Percentiles rank a stretch among this genome's conserved stretches.
phyloP scores from a whole-genome alignment of 2,797 vertebrate genomes.

The Arctocebus calabarensis region DNA sequence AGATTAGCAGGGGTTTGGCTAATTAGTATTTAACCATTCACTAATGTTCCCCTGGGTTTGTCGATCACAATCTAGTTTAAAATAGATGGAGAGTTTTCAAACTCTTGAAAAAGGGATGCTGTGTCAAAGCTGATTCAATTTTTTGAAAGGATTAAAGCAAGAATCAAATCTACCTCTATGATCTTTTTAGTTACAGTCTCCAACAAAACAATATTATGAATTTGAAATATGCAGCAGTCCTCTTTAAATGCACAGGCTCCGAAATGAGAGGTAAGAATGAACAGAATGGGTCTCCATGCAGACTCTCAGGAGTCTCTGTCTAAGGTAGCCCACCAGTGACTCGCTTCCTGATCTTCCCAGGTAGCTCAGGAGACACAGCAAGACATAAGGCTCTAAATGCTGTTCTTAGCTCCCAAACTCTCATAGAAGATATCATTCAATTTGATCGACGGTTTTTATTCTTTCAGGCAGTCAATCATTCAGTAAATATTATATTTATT shows the following conservation, averaged over 20 bases:
- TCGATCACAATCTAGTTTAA: slow-evolving; percentile 87
- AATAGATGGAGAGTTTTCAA: slow-evolving; percentile 84
- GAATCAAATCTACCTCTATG: slow-evolving; percentile 74
- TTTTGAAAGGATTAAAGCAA: slow-evolving; percentile 77
- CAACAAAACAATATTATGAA: slow-evolving; percentile 43
- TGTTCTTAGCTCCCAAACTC: neutral
- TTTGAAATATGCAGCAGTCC: slow-evolving; percentile 28
- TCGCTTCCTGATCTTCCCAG: neutral
- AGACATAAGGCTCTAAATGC: neutral
- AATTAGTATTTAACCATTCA: slow-evolving; percentile 91
- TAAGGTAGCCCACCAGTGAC: neutral
- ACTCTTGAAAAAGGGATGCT: slow-evolving; percentile 63
- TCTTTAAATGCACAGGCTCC: neutral
- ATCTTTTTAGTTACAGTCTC: slow-evolving; percentile 68
- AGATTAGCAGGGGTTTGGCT: slow-evolving; percentile 89
- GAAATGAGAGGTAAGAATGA: neutral
- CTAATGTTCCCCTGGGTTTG: slow-evolving; percentile 88
- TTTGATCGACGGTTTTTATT: slow-evolving; percentile 1
- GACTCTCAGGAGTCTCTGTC: neutral
- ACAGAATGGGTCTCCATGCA: neutral
- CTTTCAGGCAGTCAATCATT: neutral
- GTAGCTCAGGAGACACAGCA: neutral
- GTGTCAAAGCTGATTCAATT: slow-evolving; percentile 82
- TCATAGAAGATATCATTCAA: neutral
- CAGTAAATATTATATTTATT: neutral